Evolutionary conservation across 2,113 vertebrate species (phyloP).

Genomic region (Hippoglossus stenolepis): DNA sequence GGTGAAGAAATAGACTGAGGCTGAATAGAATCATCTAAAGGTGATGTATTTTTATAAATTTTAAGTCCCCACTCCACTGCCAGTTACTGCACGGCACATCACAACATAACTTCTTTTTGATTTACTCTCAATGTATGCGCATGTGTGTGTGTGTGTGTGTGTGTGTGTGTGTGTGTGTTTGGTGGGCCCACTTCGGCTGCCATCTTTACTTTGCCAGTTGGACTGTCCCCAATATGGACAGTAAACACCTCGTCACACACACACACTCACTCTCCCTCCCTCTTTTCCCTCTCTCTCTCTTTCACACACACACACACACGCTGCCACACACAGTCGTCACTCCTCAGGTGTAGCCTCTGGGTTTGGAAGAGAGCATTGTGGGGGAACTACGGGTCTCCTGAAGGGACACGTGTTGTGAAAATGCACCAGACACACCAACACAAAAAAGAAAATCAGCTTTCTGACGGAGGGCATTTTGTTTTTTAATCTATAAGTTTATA

Average conservation of each 20-base stretch:
- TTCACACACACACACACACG: background rate
- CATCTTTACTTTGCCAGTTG: conserved; percentile 54
- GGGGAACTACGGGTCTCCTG: conserved; percentile 25
- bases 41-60: no score
- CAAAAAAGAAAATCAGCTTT: background rate
- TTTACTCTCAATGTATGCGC: conserved; percentile 27
- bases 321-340: background rate
- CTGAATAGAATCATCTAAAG: background rate
- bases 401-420: conserved; percentile 18
- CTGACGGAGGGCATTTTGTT: background rate
- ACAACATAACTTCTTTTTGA: conserved; percentile 26
- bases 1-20: background rate
- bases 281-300: background rate
- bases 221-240: conserved; percentile 51
- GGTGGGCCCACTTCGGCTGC: background rate
- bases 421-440: background rate
- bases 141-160: background rate
- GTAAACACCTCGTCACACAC: conserved; percentile 26
- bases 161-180: background rate
- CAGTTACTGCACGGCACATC: background rate
- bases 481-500: background rate
- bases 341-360: conserved; percentile 49
- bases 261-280: background rate
- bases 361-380: conserved; percentile 27
- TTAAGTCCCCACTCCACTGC: background rate